Conservation (phyloP, 2,888 invertebrate genomes). For the Hirtodrosophila trivittata region DNA sequence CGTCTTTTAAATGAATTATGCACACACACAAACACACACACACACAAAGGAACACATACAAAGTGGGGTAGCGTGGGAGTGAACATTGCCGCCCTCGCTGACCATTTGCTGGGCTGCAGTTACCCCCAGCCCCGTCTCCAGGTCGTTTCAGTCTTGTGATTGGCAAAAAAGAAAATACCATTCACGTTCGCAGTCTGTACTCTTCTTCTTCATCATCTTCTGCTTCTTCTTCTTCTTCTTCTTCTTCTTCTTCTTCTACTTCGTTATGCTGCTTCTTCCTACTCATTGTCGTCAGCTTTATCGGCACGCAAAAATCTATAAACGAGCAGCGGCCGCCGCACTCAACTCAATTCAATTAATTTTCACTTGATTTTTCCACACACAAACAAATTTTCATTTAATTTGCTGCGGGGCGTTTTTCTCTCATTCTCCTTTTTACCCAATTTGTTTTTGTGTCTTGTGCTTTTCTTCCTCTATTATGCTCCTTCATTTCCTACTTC, state of each 20-base stretch:
- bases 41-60: conserved; percentile 4
- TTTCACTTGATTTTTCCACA: conserved; percentile 81
- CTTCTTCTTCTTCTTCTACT: conserved; percentile 8
- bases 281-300: conserved; percentile 34
- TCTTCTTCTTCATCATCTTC: conserved; percentile 19
- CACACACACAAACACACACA: conserved; percentile 30
- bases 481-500: conserved; percentile 7
- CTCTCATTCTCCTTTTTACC: conserved; percentile 1
- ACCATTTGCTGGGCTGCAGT: conserved; percentile 59
- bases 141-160: conserved; percentile 70
- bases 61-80: conserved; percentile 12
- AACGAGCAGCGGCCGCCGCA: conserved; percentile 69
- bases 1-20: conserved; percentile 73
- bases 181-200: conserved; percentile 19
- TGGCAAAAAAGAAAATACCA: conserved; percentile 61
- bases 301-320: conserved; percentile 67
- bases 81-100: conserved; percentile 51
- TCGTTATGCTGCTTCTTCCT: conserved; percentile 2
- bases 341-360: conserved; percentile 83
- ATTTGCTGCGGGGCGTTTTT: conserved; percentile 67
- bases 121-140: conserved; percentile 14
- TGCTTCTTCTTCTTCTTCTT: background rate
- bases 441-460: background rate
- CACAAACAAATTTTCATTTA: conserved; percentile 72
- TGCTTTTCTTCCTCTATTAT: conserved; percentile 8